These are phyloP conservation scores for Ptychadena robeensis DNA, from an alignment of 2,797 vertebrate species.

Conservation along the genomic window DNA sequence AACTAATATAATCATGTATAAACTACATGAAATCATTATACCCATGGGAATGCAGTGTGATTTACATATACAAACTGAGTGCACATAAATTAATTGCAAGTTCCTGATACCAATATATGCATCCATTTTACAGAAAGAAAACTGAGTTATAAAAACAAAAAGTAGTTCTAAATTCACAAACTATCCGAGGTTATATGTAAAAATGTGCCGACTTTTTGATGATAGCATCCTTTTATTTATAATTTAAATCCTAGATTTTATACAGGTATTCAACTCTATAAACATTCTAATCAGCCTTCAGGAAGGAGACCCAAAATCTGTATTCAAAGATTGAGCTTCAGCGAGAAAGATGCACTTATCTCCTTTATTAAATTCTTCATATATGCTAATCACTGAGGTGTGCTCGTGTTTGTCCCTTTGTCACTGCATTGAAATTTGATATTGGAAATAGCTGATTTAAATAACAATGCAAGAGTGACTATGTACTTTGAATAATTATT, in stretches of 20 bases:
- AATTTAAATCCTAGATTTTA: constrained; percentile 36
- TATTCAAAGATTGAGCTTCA: constrained; percentile 49
- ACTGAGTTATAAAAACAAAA: constrained; percentile 1
- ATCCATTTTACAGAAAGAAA: background rate
- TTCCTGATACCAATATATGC: background rate
- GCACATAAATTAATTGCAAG: no score
- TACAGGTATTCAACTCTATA: constrained; percentile 34
- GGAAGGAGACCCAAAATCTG: constrained; percentile 46
- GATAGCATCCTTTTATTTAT: constrained; percentile 37
- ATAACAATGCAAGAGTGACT: constrained; percentile 49
- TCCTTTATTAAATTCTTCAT: constrained; percentile 57
- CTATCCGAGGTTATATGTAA: constrained; percentile 12
- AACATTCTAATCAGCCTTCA: constrained; percentile 45
- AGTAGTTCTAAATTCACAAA: background rate
- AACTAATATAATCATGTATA: no score
- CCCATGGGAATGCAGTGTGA: background rate
- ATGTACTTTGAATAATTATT: constrained; percentile 52
- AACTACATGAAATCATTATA: background rate
- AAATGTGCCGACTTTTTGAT: constrained; percentile 7
- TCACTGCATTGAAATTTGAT: constrained; percentile 27
- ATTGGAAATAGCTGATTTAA: constrained; percentile 53
- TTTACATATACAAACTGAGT: background rate
- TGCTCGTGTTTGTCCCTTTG: constrained; percentile 51
- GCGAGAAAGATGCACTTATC: constrained; percentile 46
- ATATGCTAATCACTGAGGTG: constrained; percentile 57